Evolutionary conservation across 2,113 vertebrate species (phyloP), one percentile per base, ranked within the genome.

Genomic region (Sapayoa aenigma): DNA sequence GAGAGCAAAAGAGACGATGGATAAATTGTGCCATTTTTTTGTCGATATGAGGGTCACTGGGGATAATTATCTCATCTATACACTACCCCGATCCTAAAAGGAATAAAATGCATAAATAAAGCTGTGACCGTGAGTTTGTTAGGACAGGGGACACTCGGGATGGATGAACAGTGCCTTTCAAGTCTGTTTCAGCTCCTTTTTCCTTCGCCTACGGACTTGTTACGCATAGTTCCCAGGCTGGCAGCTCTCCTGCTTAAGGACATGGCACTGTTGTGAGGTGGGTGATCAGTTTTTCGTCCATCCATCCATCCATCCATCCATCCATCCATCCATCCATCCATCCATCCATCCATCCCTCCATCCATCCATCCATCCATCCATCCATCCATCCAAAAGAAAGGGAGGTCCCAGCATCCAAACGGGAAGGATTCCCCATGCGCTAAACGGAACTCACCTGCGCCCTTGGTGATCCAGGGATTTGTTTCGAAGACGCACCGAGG

Each of bases 1-100:
- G 58, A 21, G 9, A 7, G 24, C 8, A 0, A 52, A 49, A 8
- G 10, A 55, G 30, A 44, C 1, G 2, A 44, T 39, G 23, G 41
- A 19, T 52, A 27, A 52, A 14, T 77, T 49, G 20, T 46, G 15
- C 20, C 13, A 2, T 2, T 21, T 78, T 78, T 66, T 52, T 62
- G 37, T 66, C 14, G 5, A 24, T 17, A 4, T 24, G 21, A 73
- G 22, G 2, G 42, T 46, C 46, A 23, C 18, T 14, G 30, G 33
- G 24, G 42, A 6, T 23, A 53, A 67, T 28, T 42, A 42, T 42
- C 39, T 68, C 25, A 2, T 12, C 7, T 7, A 6, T 33, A 25
- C 68, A 41, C 41, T 30, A 14, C 21, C 5, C 18, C 9, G 23
- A 59, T 63, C 9, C 33, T 15, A 20, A 27, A 68, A 67, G 39